Evolutionary conservation across 2,113 vertebrate genomes (phyloP).

Genomic region (Murina feae): DNA sequence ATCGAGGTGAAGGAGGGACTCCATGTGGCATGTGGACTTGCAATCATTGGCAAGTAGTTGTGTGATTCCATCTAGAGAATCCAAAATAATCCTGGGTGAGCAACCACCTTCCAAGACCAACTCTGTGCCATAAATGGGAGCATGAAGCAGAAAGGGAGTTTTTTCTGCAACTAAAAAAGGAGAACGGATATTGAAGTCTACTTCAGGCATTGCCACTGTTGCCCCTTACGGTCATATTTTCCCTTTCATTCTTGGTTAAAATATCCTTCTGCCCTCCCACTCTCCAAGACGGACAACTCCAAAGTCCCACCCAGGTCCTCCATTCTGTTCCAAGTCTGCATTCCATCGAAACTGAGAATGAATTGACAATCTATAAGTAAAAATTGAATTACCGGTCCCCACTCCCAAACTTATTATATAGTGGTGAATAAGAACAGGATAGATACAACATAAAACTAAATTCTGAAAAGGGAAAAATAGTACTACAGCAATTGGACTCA

Average conservation of each 20-base stretch:
- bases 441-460: background rate
- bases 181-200: background rate
- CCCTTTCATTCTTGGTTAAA: background rate
- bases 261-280: background rate
- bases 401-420: background rate
- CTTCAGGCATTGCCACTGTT: background rate
- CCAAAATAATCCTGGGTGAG: background rate
- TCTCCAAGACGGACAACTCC: background rate
- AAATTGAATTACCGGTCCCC: background rate
- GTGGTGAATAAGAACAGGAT: background rate
- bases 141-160: background rate
- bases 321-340: background rate
- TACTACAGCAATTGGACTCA: background rate
- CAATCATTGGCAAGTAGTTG: background rate
- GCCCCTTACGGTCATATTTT: background rate
- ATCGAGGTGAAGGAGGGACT: background rate
- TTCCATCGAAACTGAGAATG: background rate
- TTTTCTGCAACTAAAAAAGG: background rate
- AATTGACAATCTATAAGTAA: background rate
- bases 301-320: background rate
- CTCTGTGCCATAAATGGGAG: background rate
- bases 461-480: background rate
- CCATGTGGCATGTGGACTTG: background rate
- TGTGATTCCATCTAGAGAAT: background rate
- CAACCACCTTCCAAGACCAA: background rate